Base-by-base conservation (phyloP, 2,888 invertebrate species). In the Tachina lurida region DNA sequence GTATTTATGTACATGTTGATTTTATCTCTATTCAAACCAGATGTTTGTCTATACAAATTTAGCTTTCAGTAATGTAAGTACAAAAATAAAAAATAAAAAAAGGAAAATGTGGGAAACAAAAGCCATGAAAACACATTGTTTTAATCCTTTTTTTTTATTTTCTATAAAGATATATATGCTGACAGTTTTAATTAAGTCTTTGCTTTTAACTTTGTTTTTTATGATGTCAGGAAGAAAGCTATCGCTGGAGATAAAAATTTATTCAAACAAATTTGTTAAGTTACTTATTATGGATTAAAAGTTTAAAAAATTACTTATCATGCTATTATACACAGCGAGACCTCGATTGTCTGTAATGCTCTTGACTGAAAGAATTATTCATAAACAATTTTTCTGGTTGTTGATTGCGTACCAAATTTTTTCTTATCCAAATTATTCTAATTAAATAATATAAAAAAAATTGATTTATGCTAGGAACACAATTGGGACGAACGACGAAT, bases 181-280 rank as follows among this genome's bases (percentile, higher is more conserved):
- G 39, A n/a, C 39, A 60, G 60, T 39, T 39, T 60, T 60, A 39
- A 60, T 60, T 39, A 60, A 60, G 39, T 39, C 39, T 39, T 60
- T 60, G 15, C 7, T 60, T 60, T 60, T 9, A 54, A 10, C 8
- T 19, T 54, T 54, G 2, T 22, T 12, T 17, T 10, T 19, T 31
- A 31, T 7, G 7, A 54, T 58, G 13, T 22, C 56, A 58, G 31
- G 31, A 58, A 58, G 56, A 58, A 13, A 58, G 15, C 22, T 15
- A 31, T 31, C 13, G 7, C 31, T 58, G 12, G 19, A 12, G 19
- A 10, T 19, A 54, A 54, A 9, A 54, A 54, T 54, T 54, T 54
- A 19, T 10, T 12, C 19, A 19, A 54, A 19, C 19, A 54, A 56
- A 54, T 17, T 17, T 54, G 8, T 19, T 22, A 5, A 22, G 13